Conservation (phyloP, 2,113 vertebrate genomes). For the Aldabrachelys gigantea region DNA sequence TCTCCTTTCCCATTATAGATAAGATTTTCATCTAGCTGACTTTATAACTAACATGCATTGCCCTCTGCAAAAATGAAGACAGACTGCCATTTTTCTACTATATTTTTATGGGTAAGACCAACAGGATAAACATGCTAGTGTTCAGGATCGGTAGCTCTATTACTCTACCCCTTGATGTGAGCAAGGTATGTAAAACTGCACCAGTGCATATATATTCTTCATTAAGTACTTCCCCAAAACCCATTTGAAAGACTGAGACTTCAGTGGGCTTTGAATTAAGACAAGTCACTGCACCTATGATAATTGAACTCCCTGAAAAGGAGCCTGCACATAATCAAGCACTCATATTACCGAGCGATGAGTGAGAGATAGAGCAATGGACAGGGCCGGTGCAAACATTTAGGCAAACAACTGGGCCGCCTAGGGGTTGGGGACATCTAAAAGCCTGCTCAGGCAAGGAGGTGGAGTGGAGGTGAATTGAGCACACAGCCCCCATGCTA, state of each 20-base stretch:
- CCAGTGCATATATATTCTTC: not conserved
- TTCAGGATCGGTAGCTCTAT: not conserved
- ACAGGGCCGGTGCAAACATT: not conserved
- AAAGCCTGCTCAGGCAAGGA: too few species aligned
- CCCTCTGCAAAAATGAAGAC: not conserved
- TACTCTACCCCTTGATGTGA: not conserved
- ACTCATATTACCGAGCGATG: fast-evolving
- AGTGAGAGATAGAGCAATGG: not conserved
- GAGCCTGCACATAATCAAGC: not conserved
- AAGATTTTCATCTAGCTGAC: not conserved
- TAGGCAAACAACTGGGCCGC: too few species aligned
- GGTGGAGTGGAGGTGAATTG: too few species aligned
- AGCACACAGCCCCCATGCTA: too few species aligned
- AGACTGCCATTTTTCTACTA: not conserved
- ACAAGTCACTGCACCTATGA: not conserved
- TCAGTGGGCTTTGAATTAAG: not conserved
- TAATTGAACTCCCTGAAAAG: not conserved
- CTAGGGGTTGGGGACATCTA: too few species aligned
- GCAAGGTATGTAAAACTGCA: not conserved
- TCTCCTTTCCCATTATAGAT: not conserved
- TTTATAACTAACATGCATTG: not conserved
- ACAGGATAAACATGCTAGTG: not conserved
- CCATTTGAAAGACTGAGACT: not conserved
- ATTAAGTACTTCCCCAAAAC: not conserved
- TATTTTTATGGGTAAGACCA: not conserved